These are phyloP conservation scores for Amblyornis subalaris DNA, from an alignment of 2,113 vertebrate genomes.

Conservation along the genomic window DNA sequence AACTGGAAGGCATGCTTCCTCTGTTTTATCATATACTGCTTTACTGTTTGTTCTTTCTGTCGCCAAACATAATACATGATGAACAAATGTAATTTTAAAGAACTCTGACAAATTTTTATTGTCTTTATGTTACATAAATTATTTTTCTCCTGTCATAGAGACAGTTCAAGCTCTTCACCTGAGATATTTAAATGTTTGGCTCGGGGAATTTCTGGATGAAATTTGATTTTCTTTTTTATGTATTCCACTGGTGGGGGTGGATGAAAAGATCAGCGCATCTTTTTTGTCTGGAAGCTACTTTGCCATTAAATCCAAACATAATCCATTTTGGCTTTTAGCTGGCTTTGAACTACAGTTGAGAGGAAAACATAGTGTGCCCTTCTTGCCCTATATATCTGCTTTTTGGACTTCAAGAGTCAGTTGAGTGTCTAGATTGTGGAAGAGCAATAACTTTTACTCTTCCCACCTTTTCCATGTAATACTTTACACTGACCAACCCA, in stretches of 20 bases:
- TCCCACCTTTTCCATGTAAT: background rate
- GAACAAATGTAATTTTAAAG: slow-evolving; percentile 16
- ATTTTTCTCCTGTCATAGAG: background rate
- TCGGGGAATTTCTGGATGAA: background rate
- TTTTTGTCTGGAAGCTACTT: background rate
- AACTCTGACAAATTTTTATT: background rate
- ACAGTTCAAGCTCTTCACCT: background rate
- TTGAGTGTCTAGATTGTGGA: background rate
- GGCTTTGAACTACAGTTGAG: background rate
- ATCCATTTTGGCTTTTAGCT: background rate
- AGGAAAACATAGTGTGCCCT: background rate
- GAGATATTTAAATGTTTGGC: background rate
- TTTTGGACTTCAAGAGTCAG: background rate
- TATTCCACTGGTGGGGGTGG: background rate
- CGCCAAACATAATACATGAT: background rate
- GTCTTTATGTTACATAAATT: background rate
- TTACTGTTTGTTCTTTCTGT: slow-evolving; percentile 17
- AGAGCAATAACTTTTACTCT: background rate
- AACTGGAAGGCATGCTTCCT: background rate
- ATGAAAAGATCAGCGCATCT: background rate
- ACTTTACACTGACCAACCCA: background rate
- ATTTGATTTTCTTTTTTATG: background rate
- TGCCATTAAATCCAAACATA: background rate
- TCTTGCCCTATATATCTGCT: background rate
- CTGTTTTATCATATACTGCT: background rate